A percentile compares a stretch with the other conserved stretches of the same genome.
Evolutionary conservation across 2,113 vertebrate species (phyloP).

Genomic region (Phaethornis superciliosus): DNA sequence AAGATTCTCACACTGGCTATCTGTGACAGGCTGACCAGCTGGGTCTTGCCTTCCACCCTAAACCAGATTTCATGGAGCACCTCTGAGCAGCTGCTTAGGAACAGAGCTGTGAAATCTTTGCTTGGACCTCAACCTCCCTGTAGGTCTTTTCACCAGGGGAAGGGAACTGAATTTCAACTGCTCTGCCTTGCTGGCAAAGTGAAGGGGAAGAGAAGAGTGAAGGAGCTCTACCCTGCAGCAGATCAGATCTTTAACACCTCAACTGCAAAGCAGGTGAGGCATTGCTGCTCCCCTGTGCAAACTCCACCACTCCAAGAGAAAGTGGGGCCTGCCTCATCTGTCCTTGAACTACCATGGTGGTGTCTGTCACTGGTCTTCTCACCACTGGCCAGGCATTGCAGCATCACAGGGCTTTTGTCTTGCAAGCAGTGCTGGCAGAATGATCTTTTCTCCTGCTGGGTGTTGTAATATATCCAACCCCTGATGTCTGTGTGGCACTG

Average conservation of each 20-base stretch:
- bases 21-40: neutral
- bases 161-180: neutral
- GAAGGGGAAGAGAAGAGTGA: neutral
- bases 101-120: neutral
- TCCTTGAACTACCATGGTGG: neutral
- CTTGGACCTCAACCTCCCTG: neutral
- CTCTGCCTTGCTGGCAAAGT: neutral
- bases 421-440: fast-evolving
- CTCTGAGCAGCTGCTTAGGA: neutral
- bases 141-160: neutral
- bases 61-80: neutral
- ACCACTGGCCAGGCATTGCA: neutral
- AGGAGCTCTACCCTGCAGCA: neutral
- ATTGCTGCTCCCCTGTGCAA: fast-evolving
- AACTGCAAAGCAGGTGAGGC: neutral
- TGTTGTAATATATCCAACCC: fast-evolving
- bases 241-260: neutral
- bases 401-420: neutral
- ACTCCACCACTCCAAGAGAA: neutral
- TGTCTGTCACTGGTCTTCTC: neutral
- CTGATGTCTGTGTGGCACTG: neutral
- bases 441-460: neutral
- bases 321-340: neutral
- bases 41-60: neutral
- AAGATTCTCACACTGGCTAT: neutral